phyloP scores from a whole-genome alignment of 2,888 invertebrate genomes.

The Ectobius pallidus region DNA sequence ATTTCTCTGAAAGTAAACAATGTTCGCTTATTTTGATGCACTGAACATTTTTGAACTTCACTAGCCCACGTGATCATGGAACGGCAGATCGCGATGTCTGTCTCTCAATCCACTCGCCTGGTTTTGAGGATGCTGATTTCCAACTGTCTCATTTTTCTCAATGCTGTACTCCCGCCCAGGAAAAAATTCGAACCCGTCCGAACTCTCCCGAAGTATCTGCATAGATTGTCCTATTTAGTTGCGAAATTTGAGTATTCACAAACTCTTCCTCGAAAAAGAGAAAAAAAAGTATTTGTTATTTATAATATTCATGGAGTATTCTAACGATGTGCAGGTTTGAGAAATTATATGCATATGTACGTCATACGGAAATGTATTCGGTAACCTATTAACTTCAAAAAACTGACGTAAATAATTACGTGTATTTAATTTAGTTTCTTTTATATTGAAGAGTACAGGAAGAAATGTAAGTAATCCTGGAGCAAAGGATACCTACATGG shows the following conservation, averaged over 20 bases:
- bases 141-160: not conserved
- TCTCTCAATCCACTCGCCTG: not conserved
- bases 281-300: not conserved
- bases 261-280: not conserved
- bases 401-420: not conserved
- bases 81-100: not conserved
- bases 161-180: constrained; percentile 3
- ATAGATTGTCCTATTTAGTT: not conserved
- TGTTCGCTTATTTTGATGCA: not conserved
- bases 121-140: not conserved
- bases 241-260: not conserved
- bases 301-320: not conserved
- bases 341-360: not conserved
- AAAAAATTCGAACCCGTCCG: not conserved
- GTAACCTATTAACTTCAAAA: not conserved
- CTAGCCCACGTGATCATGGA: not conserved
- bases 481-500: too few species aligned
- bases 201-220: not conserved
- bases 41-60: not conserved
- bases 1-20: not conserved
- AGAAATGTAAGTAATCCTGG: too few species aligned
- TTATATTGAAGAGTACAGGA: too few species aligned
- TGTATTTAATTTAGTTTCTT: too few species aligned
- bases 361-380: not conserved
- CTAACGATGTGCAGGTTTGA: not conserved